Percentiles rank a stretch among this genome's conserved stretches.
phyloP scores from a whole-genome alignment of 2,113 vertebrate species.

The human (Homo sapiens) region GRCh38 chr11:133690001-133690500 shows the following conservation, averaged over 20 bases:
- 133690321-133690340: background rate
- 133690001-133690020: background rate
- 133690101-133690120: background rate
- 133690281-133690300: background rate
- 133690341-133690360: background rate
- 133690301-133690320: background rate
- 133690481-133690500: background rate
- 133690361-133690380: background rate
- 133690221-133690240: background rate
- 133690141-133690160: background rate
- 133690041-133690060: background rate
- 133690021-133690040: background rate
- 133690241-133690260: background rate
- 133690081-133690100: background rate
- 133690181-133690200: background rate
- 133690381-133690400: background rate
- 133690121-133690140: background rate
- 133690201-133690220: background rate
- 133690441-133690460: background rate
- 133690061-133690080: background rate
- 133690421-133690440: background rate
- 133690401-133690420: background rate
- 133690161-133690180: background rate
- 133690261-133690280: background rate
- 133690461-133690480: background rate